phyloP scores from a whole-genome alignment of 1,140 invertebrate genomes.

The Vanessa tameamea region DNA sequence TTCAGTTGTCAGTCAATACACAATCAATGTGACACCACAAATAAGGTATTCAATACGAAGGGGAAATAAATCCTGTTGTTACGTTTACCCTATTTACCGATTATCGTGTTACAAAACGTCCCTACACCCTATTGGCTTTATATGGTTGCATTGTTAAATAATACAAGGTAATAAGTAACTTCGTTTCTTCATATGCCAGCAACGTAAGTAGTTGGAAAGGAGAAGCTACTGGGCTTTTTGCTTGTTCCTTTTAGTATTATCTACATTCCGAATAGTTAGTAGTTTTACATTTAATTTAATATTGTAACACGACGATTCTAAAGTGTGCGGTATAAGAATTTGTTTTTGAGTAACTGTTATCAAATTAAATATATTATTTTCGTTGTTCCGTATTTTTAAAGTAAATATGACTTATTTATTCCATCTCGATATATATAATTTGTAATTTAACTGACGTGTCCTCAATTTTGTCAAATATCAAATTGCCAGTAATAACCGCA shows the following conservation, averaged over 20 bases:
- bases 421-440: neutral
- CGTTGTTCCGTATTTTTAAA: too few species aligned
- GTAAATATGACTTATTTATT: too few species aligned
- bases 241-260: too few species aligned
- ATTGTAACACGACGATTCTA: too few species aligned
- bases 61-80: conserved; percentile 27
- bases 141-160: conserved; percentile 18
- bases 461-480: conserved; percentile 28
- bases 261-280: too few species aligned
- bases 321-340: too few species aligned
- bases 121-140: conserved; percentile 14
- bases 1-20: conserved; percentile 22
- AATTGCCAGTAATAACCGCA: conserved; percentile 30
- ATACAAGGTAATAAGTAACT: neutral
- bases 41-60: conserved; percentile 22
- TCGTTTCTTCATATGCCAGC: neutral
- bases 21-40: conserved; percentile 32
- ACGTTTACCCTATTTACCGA: conserved; percentile 33
- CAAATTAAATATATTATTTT: too few species aligned
- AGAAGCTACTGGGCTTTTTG: too few species aligned
- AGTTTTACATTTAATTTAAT: too few species aligned
- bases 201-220: too few species aligned
- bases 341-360: too few species aligned
- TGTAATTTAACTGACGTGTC: neutral
- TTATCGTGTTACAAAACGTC: conserved; percentile 30